phyloP scores from a whole-genome alignment of 2,113 vertebrate genomes.

The Struthidea cinerea region DNA sequence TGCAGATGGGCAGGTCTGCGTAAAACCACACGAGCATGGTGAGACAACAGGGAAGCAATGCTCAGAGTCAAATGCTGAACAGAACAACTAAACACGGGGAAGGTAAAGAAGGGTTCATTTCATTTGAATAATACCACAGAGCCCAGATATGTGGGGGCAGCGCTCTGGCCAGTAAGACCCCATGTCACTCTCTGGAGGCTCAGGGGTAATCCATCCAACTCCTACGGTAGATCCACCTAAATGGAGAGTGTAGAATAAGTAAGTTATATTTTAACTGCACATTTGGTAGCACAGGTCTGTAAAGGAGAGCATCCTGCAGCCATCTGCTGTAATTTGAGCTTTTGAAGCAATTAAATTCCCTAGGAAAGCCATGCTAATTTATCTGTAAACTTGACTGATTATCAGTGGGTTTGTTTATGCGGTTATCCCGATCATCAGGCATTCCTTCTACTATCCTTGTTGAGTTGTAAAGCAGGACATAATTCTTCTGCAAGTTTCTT shows the following conservation, averaged over 20 bases:
- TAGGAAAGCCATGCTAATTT: not conserved
- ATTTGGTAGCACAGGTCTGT: not conserved
- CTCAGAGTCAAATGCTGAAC: not conserved
- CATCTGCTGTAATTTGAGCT: not conserved
- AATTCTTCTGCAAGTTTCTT: not conserved
- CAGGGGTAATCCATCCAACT: not conserved
- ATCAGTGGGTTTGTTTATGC: not conserved
- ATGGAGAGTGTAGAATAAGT: not conserved
- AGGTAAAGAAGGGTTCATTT: not conserved
- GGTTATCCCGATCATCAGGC: not conserved
- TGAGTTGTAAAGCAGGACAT: not conserved
- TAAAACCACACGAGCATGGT: fast-evolving
- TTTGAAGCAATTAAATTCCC: not conserved
- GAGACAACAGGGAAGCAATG: not conserved
- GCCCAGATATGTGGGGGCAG: not conserved
- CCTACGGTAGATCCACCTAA: not conserved
- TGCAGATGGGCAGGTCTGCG: not conserved
- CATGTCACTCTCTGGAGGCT: not conserved
- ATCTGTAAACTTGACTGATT: not conserved
- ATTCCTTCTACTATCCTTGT: not conserved
- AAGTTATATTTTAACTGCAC: not conserved
- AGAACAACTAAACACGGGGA: not conserved
- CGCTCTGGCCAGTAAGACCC: fast-evolving
- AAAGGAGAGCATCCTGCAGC: not conserved
- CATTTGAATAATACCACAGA: not conserved